Percentiles rank a stretch among this genome's conserved stretches.
These are phyloP conservation scores for Pocillopora grandis DNA, from an alignment of 92 coral and sea anemone species.

Conservation along the genomic window DNA sequence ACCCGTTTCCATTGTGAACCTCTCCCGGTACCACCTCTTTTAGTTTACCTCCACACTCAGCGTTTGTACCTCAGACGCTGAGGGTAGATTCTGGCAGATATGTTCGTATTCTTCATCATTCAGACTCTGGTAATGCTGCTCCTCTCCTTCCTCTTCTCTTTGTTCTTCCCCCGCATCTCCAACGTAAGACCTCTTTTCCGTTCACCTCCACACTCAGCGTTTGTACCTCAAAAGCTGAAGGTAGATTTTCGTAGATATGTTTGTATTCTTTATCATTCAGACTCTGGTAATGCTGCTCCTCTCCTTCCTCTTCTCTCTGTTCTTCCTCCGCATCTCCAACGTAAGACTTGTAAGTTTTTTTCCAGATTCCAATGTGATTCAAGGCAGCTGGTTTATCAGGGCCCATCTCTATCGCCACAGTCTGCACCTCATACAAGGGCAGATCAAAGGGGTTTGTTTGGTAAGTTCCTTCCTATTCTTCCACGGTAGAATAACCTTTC, in stretches of 20 bases:
- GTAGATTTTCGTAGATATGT: neutral
- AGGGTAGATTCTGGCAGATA: neutral
- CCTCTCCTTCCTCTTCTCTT: neutral
- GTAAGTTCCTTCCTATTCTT: constrained; percentile 26
- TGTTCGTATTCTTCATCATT: neutral
- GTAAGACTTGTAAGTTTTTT: constrained; percentile 1
- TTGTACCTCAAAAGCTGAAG: constrained; percentile 6
- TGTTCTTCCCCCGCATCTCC: neutral
- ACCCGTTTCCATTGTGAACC: neutral
- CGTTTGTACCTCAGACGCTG: constrained; percentile 13
- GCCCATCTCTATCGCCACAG: constrained; percentile 47
- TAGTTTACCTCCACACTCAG: neutral
- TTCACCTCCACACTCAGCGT: constrained; percentile 7
- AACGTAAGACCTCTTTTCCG: neutral
- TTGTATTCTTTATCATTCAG: neutral
- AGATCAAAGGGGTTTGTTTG: constrained; percentile 19
- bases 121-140: neutral
- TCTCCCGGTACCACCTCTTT: constrained; percentile 1
- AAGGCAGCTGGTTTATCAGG: constrained; percentile 6
- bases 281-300: neutral
- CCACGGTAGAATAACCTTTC: constrained; percentile 7
- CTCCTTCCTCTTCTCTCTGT: neutral
- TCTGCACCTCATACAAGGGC: constrained; percentile 42
- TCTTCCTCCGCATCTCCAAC: neutral
- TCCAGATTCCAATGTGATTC: constrained; percentile 13